Percentiles rank a stretch among this genome's conserved stretches.
Evolutionary conservation across 2,888 invertebrate species (phyloP).

Genomic region (Pterobdella sp.): DNA sequence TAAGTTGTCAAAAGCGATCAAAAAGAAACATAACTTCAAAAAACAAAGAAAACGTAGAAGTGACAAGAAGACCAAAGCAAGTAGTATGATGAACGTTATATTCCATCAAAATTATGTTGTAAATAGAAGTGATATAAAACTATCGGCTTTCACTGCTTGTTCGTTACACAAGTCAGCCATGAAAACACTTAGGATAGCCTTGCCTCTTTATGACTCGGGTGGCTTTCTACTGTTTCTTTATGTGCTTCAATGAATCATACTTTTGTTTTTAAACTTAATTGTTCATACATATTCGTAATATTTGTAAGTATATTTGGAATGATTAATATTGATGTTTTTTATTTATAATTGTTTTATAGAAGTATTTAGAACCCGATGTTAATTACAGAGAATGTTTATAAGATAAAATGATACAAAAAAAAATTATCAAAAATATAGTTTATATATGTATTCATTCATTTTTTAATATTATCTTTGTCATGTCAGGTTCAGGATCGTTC

Average conservation of each 20-base stretch:
- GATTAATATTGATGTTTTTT: not conserved
- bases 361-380: too few relatives aligned
- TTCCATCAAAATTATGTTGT: too few relatives aligned
- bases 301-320: not conserved
- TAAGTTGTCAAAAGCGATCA: too few relatives aligned
- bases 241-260: not conserved
- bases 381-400: too few relatives aligned
- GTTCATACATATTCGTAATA: not conserved
- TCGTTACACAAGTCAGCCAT: slow-evolving; percentile 4
- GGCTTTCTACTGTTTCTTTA: not conserved
- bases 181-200: not conserved
- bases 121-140: too few relatives aligned
- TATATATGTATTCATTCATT: not conserved
- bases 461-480: too few relatives aligned
- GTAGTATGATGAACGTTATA: too few relatives aligned
- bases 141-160: not conserved
- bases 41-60: too few relatives aligned
- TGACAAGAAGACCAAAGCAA: too few relatives aligned
- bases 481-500: slow-evolving; percentile 80
- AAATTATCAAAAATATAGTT: not conserved
- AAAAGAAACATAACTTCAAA: too few relatives aligned
- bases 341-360: not conserved
- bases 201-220: slow-evolving; percentile 10
- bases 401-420: not conserved
- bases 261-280: not conserved